Conservation (phyloP, 1,140 invertebrate species). For the Apis florea region DNA sequence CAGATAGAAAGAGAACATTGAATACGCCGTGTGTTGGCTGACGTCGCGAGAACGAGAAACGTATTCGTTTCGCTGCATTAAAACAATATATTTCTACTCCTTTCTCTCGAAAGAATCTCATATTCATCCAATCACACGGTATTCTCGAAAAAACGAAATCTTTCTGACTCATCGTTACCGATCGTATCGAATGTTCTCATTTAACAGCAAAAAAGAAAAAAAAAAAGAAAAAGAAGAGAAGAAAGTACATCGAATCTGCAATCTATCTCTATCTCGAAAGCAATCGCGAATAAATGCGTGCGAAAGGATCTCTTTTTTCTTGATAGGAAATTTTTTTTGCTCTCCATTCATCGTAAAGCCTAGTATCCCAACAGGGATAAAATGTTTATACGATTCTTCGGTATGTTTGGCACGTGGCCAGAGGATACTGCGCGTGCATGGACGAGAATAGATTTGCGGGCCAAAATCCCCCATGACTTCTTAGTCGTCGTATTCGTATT, state of each 20-base stretch:
- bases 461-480: constrained; percentile 78
- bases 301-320: constrained; percentile 20
- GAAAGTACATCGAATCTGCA: too few species aligned
- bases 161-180: not conserved
- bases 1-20: constrained; percentile 34
- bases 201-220: not conserved
- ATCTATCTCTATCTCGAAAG: too few species aligned
- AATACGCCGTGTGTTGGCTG: constrained; percentile 20
- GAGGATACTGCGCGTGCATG: constrained; percentile 76
- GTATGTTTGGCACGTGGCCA: constrained; percentile 74
- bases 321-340: constrained; percentile 50
- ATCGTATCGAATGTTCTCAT: not conserved
- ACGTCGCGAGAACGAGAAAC: constrained; percentile 26
- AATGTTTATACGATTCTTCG: constrained; percentile 74
- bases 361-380: constrained; percentile 70
- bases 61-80: constrained; percentile 3
- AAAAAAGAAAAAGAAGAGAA: not conserved
- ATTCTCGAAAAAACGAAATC: not conserved
- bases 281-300: not conserved
- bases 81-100: constrained; percentile 9
- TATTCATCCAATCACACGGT: not conserved
- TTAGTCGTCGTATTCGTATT: constrained; percentile 58
- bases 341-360: constrained; percentile 69
- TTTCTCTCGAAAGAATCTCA: not conserved
- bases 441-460: constrained; percentile 74